Evolutionary conservation across 2,888 invertebrate genomes (phyloP).

Genomic region (Norana najaformis): DNA sequence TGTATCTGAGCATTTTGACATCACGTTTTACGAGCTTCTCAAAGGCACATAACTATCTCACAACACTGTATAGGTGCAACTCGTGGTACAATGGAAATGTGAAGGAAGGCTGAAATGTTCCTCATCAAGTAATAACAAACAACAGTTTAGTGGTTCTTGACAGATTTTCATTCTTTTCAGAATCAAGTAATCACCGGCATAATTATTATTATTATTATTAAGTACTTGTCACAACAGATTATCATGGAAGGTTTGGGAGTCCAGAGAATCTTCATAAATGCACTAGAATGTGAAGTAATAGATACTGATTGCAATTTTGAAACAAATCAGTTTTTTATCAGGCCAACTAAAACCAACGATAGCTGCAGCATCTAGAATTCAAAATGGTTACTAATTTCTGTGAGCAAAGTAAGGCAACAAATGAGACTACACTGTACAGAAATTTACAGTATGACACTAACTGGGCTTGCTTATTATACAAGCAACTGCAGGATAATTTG

Average conservation of each 20-base stretch:
- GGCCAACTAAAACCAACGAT: not conserved
- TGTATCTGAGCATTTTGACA: no score
- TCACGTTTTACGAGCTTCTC: no score
- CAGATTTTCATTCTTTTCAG: not conserved
- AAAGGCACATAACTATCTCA: no score
- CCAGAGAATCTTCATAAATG: not conserved
- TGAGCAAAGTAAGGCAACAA: not conserved
- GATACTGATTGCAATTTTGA: not conserved
- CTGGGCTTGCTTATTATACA: not conserved
- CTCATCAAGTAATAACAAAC: no score
- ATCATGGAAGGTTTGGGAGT: not conserved
- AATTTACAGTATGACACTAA: not conserved
- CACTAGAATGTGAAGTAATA: not conserved
- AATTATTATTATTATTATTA: conserved; percentile 26
- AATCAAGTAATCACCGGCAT: conserved; percentile 5
- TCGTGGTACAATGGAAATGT: no score
- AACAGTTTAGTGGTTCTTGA: not conserved
- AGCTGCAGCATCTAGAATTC: not conserved
- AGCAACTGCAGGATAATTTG: conserved; percentile 20
- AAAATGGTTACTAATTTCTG: conserved; percentile 17
- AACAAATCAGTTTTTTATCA: not conserved
- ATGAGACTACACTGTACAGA: not conserved
- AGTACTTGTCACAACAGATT: not conserved
- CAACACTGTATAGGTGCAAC: no score
- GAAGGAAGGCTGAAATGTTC: no score